These are phyloP conservation scores for Phyto melanocephala DNA, from an alignment of 2,888 invertebrate genomes.

Conservation along the genomic window DNA sequence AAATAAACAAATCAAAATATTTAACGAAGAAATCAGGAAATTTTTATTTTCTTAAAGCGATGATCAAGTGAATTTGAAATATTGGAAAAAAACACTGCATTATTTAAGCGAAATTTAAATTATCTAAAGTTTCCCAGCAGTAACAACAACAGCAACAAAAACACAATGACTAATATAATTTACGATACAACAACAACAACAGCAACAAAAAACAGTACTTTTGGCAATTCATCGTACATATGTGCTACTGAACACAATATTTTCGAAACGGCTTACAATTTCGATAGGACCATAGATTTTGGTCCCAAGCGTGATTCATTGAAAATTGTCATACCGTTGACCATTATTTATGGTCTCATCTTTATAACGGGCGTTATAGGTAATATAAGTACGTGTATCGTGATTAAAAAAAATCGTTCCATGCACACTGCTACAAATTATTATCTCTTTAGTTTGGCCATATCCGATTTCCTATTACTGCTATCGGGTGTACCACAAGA, in stretches of 20 bases:
- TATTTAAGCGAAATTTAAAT: constrained; percentile 6
- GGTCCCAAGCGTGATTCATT: constrained; percentile 83
- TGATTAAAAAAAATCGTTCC: constrained; percentile 88
- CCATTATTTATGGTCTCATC: constrained; percentile 87
- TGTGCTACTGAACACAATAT: background rate
- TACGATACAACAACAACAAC: background rate
- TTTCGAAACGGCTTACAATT: constrained; percentile 14
- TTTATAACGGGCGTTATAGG: constrained; percentile 89
- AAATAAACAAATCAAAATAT: background rate
- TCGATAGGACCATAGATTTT: constrained; percentile 53
- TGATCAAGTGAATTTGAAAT: background rate
- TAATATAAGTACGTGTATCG: constrained; percentile 90
- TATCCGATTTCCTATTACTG: constrained; percentile 89
- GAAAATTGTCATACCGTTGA: constrained; percentile 84
- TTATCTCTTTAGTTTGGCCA: constrained; percentile 90
- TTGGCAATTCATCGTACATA: background rate
- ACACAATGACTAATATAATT: constrained; percentile 6
- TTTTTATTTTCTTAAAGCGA: background rate
- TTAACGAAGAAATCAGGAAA: background rate
- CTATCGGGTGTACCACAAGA: constrained; percentile 86
- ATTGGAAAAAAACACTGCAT: constrained; percentile 7
- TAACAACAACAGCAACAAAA: background rate
- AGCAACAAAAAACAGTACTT: constrained; percentile 8
- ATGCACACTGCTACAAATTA: constrained; percentile 91
- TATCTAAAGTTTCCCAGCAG: constrained; percentile 15